Evolutionary conservation across 2,113 vertebrate genomes (phyloP).

Genomic region (Gracilinanus agilis): DNA sequence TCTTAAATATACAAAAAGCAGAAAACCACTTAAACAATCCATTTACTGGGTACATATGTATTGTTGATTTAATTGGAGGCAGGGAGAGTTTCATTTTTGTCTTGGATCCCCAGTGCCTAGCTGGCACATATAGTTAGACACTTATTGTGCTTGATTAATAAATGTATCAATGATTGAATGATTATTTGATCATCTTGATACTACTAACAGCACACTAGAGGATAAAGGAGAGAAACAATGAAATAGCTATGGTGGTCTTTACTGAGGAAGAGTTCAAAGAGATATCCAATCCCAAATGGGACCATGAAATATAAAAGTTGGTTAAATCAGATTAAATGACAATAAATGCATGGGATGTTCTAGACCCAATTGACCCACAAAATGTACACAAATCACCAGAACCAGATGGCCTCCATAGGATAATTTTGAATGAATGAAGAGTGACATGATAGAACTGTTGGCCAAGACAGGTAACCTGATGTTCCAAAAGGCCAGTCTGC

Average conservation of each 20-base stretch:
- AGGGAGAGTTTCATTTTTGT: not conserved
- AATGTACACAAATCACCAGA: constrained; percentile 61
- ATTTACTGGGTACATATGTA: not conserved
- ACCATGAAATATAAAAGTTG: constrained; percentile 47
- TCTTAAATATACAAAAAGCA: not conserved
- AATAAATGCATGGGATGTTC: constrained; percentile 43
- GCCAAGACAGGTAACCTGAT: constrained; percentile 19
- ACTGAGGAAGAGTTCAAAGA: constrained; percentile 16
- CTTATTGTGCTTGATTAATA: not conserved
- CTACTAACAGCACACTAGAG: not conserved
- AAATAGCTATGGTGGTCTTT: constrained; percentile 26
- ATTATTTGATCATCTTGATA: not conserved
- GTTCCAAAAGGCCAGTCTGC: constrained; percentile 12
- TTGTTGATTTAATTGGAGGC: not conserved
- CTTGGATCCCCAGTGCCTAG: not conserved
- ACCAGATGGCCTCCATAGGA: constrained; percentile 49
- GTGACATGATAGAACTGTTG: not conserved
- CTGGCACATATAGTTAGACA: not conserved
- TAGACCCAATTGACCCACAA: constrained; percentile 54
- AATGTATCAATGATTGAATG: not conserved
- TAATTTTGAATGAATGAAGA: constrained; percentile 15
- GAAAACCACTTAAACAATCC: not conserved
- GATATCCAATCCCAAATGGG: not conserved
- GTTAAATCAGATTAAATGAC: constrained; percentile 5
- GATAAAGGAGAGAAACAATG: not conserved